A percentile compares a stretch with the other conserved stretches of the same genome.
Conservation (phyloP, 2,797 vertebrate species). For the Acanthopagrus latus region DNA sequence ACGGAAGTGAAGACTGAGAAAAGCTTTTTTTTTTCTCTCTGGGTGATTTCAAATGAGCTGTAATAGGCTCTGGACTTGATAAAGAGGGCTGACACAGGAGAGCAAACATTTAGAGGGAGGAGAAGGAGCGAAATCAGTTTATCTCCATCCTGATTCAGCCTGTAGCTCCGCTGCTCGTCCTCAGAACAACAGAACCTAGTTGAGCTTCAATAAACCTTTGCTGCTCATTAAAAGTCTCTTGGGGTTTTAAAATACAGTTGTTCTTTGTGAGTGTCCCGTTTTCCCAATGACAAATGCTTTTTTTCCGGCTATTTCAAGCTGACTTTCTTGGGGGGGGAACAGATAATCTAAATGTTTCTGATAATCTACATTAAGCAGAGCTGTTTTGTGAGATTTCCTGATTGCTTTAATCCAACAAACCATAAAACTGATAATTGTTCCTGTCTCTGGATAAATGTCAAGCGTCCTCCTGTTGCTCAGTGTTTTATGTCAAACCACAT, state of each 20-base stretch:
- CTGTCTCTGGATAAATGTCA: slow-evolving; percentile 69
- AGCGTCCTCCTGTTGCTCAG: slow-evolving; percentile 35
- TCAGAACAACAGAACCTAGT: slow-evolving; percentile 44
- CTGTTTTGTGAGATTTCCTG: background rate
- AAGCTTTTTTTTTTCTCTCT: slow-evolving; percentile 33
- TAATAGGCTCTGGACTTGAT: slow-evolving; percentile 25
- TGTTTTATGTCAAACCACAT: slow-evolving; percentile 50
- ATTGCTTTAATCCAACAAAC: slow-evolving; percentile 19
- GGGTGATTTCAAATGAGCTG: slow-evolving; percentile 30
- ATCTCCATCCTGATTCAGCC: slow-evolving; percentile 58
- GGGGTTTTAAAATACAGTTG: slow-evolving; percentile 33
- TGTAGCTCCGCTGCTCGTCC: slow-evolving; percentile 40
- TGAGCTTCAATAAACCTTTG: slow-evolving; percentile 31
- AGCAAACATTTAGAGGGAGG: slow-evolving; percentile 49
- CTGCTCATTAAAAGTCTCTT: slow-evolving; percentile 24
- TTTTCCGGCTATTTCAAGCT: no score
- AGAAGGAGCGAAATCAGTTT: slow-evolving; percentile 38
- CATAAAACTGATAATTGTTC: slow-evolving; percentile 44
- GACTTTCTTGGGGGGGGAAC: no score
- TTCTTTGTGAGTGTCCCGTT: background rate
- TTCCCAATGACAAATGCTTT: no score
- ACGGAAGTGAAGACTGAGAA: background rate
- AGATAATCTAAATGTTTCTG: background rate
- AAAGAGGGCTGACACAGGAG: slow-evolving; percentile 40
- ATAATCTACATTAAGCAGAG: slow-evolving; percentile 9